Percentiles rank a stretch among this genome's conserved stretches.
Evolutionary conservation across 2,113 vertebrate genomes (phyloP).

Genomic region (Dromas ardeola): DNA sequence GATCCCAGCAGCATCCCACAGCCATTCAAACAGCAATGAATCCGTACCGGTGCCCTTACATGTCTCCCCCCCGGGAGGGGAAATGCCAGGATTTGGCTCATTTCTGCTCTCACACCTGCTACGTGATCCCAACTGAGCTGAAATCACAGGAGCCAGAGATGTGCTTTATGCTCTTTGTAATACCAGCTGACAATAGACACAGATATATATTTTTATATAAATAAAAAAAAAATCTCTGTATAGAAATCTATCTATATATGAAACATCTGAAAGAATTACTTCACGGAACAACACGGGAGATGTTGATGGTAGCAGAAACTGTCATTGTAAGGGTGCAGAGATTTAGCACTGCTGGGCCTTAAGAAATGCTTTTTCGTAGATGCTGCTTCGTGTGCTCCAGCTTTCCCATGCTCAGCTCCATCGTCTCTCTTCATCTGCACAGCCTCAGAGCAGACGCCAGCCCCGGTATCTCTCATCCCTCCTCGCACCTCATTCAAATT

Average conservation of each 20-base stretch:
- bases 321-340: neutral
- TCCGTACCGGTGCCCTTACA: neutral
- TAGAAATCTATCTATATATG: constrained; percentile 5
- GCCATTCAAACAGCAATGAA: no score
- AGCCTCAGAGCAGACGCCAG: neutral
- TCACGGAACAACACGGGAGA: neutral
- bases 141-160: neutral
- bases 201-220: neutral
- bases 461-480: neutral
- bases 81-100: neutral
- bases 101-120: neutral
- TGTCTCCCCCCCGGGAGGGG: neutral
- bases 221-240: neutral
- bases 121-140: neutral
- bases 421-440: neutral
- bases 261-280: constrained; percentile 7
- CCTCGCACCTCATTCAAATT: constrained; percentile 23
- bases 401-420: neutral
- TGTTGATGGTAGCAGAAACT: neutral
- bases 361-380: neutral
- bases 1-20: neutral
- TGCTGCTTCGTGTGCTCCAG: neutral
- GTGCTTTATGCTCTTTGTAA: constrained; percentile 14
- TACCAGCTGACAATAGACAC: neutral
- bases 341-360: constrained; percentile 19